phyloP scores from a whole-genome alignment of 2,113 vertebrate species.

The Aythya baeri region DNA sequence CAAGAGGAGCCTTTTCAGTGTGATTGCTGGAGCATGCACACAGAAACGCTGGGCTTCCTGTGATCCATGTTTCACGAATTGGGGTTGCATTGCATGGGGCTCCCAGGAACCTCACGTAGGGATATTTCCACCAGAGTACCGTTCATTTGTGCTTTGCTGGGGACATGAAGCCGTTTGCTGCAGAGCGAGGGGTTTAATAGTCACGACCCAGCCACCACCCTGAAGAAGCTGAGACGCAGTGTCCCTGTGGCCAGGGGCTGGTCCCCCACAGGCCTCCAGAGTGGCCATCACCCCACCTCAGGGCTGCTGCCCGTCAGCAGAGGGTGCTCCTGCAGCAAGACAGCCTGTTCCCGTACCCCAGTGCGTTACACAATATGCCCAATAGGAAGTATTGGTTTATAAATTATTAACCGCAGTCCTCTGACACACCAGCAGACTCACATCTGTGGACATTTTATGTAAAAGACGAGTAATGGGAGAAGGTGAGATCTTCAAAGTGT shows the following conservation, averaged over 20 bases:
- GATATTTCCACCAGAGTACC: neutral
- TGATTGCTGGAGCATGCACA: slow-evolving; percentile 30
- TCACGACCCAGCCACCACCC: no score
- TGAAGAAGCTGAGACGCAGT: accelerated
- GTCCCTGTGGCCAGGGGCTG: neutral
- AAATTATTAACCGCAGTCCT: slow-evolving; percentile 74
- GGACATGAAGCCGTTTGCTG: neutral
- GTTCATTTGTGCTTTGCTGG: neutral
- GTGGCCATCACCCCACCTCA: accelerated
- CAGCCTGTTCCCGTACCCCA: neutral
- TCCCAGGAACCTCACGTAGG: neutral
- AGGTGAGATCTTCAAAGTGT: slow-evolving; percentile 84
- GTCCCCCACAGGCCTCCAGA: neutral
- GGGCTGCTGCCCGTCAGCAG: slow-evolving; percentile 43
- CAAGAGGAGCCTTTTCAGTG: slow-evolving; percentile 30
- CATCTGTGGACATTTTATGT: slow-evolving; percentile 81
- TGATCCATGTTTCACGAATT: neutral
- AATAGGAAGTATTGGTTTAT: slow-evolving; percentile 72
- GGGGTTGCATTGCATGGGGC: neutral
- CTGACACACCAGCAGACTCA: slow-evolving; percentile 72
- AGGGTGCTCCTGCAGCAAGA: slow-evolving; percentile 72
- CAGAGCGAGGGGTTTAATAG: neutral
- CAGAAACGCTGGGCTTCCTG: neutral
- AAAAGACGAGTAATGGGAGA: slow-evolving; percentile 83
- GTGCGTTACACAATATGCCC: neutral